Base-by-base conservation (phyloP, 2,797 vertebrate genomes). In the Epinephelus malabaricus region DNA sequence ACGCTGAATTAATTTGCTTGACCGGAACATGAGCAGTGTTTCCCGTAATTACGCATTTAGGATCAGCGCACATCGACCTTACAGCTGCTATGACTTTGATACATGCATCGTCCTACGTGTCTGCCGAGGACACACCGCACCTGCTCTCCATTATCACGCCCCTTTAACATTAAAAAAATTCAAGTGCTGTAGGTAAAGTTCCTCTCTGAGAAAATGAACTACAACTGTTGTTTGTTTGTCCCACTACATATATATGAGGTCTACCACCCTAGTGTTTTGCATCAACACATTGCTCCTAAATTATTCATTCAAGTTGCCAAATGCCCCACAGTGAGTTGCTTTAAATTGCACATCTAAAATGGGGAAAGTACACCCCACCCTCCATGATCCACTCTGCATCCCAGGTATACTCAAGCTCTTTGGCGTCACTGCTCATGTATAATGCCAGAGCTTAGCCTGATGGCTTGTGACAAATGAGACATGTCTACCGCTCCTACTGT, bases 381-480 rank as follows among this genome's bases (percentile, higher is more conserved):
- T 56, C 38, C 30, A 46, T 23, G 34, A 65, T n/a, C 30, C 23
- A 60, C 30, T 75, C 47, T 40, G 15, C 38, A 60, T 78, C 56
- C 60, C 61, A 75, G 63, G 23, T 55, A 65, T 11, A 23, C 19
- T 38, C 13, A 34, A 54, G 19, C 53, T 55, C 47, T 46, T 45
- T 51, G 43, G 75, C 78, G 34, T 77, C 38, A 50, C 43, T 34
- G 34, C 45, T 78, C 40, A 56, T 54, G 40, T 12, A 43, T 10
- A 43, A 63, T 63, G 62, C 13, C 83, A 23, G 40, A 70, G 58
- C 59, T 50, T 75, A 70, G 58, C 6, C 38, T 70, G 59, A 69
- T 51, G 19, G 21, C 54, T 18, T 56, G 43, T 59, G 56, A 75
- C 75, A 82, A 86, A 89, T 59, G 50, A 76, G 70, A 91, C 64